Conservation (phyloP, 2,113 vertebrate species). For the Cottus gobio region DNA sequence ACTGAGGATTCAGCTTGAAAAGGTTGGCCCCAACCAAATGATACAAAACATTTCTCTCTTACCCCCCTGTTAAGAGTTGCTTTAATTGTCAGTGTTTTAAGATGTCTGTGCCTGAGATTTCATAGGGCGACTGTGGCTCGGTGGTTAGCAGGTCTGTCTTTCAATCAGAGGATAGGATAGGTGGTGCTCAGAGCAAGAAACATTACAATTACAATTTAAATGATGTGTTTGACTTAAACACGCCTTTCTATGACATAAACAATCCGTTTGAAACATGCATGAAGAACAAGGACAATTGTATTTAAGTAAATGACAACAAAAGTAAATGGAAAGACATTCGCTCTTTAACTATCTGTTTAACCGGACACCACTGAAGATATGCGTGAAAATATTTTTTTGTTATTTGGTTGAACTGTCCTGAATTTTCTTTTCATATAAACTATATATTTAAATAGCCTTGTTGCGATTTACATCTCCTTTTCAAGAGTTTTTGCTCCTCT, state of each 20-base stretch:
- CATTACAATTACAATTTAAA: background rate
- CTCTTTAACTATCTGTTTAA: background rate
- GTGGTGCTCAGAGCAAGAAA: background rate
- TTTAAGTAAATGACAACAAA: background rate
- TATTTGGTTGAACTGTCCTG: background rate
- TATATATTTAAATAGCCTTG: background rate
- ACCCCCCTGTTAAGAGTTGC: background rate
- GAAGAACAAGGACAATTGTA: background rate
- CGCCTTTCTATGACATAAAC: background rate
- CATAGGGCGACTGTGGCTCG: no score
- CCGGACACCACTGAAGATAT: background rate
- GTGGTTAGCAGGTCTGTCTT: no score
- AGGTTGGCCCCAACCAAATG: background rate
- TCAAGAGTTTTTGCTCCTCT: background rate
- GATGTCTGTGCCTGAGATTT: background rate
- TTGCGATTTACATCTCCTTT: background rate
- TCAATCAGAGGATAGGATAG: no score
- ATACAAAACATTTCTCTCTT: background rate
- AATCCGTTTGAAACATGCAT: background rate
- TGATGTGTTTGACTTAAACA: background rate
- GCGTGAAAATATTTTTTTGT: background rate
- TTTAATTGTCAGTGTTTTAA: background rate
- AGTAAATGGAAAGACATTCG: background rate
- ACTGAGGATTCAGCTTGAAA: constrained; percentile 9
- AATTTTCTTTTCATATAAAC: background rate